Evolutionary conservation across 2,888 invertebrate genomes (phyloP).

Genomic region (Melinaea marsaeus): DNA sequence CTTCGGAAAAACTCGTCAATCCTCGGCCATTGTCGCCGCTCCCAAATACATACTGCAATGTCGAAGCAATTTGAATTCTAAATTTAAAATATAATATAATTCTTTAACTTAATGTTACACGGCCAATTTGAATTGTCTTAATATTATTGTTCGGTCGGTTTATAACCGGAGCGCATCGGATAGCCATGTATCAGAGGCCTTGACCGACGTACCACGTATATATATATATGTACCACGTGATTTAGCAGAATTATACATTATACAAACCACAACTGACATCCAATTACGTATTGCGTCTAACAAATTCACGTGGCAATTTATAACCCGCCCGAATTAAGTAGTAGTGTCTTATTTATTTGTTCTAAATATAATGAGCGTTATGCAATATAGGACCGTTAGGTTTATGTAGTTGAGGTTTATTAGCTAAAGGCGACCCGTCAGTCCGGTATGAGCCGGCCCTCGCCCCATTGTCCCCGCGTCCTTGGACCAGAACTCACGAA

Average conservation of each 20-base stretch:
- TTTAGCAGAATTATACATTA: conserved; percentile 49
- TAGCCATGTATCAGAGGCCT: conserved; percentile 54
- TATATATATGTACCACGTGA: conserved; percentile 49
- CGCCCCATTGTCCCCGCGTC: conserved; percentile 59
- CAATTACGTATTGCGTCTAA: conserved; percentile 46
- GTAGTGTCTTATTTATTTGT: too few species aligned
- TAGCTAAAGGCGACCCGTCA: conserved; percentile 40
- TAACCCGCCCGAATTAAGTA: too few species aligned
- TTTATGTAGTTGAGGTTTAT: neutral
- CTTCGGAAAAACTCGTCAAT: conserved; percentile 65
- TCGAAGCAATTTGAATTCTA: conserved; percentile 1
- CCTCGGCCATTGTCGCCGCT: conserved; percentile 50
- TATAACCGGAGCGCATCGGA: conserved; percentile 54
- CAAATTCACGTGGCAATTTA: neutral
- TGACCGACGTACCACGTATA: conserved; percentile 53
- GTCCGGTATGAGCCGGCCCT: conserved; percentile 43
- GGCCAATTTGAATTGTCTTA: too few species aligned
- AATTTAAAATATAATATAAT: too few species aligned
- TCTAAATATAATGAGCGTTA: too few species aligned
- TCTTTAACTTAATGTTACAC: too few species aligned
- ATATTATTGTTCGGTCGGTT: conserved; percentile 24
- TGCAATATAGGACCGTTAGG: too few species aligned
- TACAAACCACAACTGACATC: conserved; percentile 39
- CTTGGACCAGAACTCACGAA: conserved; percentile 52
- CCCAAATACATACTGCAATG: conserved; percentile 26